These are phyloP conservation scores for Ischnus inquisitorius DNA, from an alignment of 2,888 invertebrate genomes.

Conservation along the genomic window DNA sequence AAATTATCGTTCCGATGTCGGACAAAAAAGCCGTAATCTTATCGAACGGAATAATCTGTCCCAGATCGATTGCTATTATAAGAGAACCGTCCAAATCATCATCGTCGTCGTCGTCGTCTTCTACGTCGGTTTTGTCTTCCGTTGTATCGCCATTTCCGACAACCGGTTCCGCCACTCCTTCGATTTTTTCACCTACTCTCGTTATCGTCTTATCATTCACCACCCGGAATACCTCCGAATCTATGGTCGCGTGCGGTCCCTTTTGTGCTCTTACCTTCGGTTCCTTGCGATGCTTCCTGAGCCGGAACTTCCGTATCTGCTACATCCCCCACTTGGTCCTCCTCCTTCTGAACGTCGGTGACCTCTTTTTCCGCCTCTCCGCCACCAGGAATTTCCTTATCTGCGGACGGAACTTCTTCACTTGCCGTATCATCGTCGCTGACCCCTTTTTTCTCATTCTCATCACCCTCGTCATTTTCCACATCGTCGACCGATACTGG, in stretches of 20 bases:
- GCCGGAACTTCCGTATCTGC: slow-evolving; percentile 22
- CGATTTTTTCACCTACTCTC: background rate
- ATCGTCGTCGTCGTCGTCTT: background rate
- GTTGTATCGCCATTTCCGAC: background rate
- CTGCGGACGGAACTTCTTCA: slow-evolving; percentile 12
- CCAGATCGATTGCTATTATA: background rate
- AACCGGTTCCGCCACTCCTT: background rate
- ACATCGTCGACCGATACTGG: background rate
- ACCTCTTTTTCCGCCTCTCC: slow-evolving; percentile 26
- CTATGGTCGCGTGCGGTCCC: background rate
- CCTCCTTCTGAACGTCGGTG: background rate
- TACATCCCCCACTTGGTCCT: background rate
- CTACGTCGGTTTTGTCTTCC: background rate
- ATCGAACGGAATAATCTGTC: background rate
- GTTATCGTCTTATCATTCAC: background rate
- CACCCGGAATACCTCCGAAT: background rate
- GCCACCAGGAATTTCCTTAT: slow-evolving; percentile 29
- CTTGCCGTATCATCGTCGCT: background rate
- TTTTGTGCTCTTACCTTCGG: background rate
- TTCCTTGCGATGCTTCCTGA: slow-evolving; percentile 12
- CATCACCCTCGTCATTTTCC: background rate
- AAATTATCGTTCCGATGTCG: slow-evolving; percentile 12
- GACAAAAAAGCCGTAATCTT: slow-evolving; percentile 14
- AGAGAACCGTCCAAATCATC: background rate
- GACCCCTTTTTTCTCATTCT: slow-evolving; percentile 3